Evolutionary conservation across 2,888 invertebrate species (phyloP).

Genomic region (Mesorhabditis sp.): DNA sequence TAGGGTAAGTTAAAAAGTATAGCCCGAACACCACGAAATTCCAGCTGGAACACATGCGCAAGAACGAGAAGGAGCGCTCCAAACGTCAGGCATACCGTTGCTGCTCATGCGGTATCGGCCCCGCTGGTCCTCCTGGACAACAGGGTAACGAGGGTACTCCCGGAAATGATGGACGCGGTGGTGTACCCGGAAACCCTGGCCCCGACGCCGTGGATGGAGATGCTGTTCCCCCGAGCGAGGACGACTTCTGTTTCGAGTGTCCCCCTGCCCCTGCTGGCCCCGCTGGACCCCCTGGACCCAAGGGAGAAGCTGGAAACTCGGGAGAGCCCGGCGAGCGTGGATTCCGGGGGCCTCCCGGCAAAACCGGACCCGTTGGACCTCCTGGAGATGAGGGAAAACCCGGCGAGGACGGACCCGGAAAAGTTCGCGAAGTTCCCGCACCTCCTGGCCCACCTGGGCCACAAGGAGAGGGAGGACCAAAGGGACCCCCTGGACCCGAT

Average conservation of each 20-base stretch:
- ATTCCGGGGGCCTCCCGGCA: conserved; percentile 41
- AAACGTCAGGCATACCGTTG: conserved; percentile 39
- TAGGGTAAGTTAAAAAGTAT: conserved; percentile 19
- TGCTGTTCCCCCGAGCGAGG: conserved; percentile 24
- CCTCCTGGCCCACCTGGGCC: conserved; percentile 45
- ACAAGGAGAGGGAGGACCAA: conserved; percentile 43
- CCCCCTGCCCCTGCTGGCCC: conserved; percentile 31
- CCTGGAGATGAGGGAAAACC: conserved; percentile 35
- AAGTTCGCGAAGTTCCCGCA: conserved; percentile 1
- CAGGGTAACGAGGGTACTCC: conserved; percentile 34
- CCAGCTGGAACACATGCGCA: conserved; percentile 26
- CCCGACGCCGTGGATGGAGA: conserved; percentile 39
- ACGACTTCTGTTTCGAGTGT: conserved; percentile 41
- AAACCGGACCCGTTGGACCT: conserved; percentile 42
- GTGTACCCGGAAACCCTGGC: conserved; percentile 38
- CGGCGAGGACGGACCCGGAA: conserved; percentile 39
- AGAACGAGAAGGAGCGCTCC: conserved; percentile 26
- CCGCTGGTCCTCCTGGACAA: conserved; percentile 34
- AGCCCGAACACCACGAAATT: not conserved
- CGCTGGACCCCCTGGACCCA: conserved; percentile 24
- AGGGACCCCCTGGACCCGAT: conserved; percentile 38
- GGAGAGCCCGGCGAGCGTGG: conserved; percentile 24
- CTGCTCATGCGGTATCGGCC: conserved; percentile 41
- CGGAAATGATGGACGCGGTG: conserved; percentile 41
- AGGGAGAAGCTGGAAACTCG: conserved; percentile 21